phyloP scores from a whole-genome alignment of 2,888 invertebrate genomes.

The Philereme vetulata region DNA sequence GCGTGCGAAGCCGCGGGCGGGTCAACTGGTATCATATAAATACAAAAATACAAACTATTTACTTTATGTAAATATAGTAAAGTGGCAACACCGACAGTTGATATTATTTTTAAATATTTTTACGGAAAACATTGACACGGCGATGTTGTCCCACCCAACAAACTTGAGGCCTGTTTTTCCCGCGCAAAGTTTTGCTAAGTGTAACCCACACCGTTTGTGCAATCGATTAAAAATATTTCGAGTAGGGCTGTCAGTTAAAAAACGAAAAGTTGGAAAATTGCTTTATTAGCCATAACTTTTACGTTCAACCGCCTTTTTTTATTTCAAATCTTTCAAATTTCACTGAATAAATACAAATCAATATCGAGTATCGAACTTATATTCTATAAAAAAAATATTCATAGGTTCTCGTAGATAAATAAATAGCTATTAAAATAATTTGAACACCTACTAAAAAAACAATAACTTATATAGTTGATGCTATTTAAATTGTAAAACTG shows the following conservation, averaged over 20 bases:
- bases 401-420: too few relatives aligned
- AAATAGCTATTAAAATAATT: too few relatives aligned
- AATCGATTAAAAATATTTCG: slow-evolving; percentile 70
- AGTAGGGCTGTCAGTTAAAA: slow-evolving; percentile 12
- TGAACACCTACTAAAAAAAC: too few relatives aligned
- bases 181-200: slow-evolving; percentile 57
- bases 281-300: not conserved
- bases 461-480: too few relatives aligned
- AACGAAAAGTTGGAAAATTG: not conserved
- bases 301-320: not conserved
- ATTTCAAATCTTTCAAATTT: not conserved
- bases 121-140: slow-evolving; percentile 47
- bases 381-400: too few relatives aligned
- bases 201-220: slow-evolving; percentile 68
- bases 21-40: too few relatives aligned
- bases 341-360: too few relatives aligned
- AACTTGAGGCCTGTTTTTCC: slow-evolving; percentile 42
- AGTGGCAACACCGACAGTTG: slow-evolving; percentile 21
- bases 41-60: not conserved
- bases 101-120: slow-evolving; percentile 25
- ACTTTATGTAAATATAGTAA: slow-evolving; percentile 9
- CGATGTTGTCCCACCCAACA: slow-evolving; percentile 49
- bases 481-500: too few relatives aligned
- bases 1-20: too few relatives aligned
- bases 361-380: too few relatives aligned